Conservation (phyloP, 2,797 vertebrate genomes). For the Crax fasciolata region DNA sequence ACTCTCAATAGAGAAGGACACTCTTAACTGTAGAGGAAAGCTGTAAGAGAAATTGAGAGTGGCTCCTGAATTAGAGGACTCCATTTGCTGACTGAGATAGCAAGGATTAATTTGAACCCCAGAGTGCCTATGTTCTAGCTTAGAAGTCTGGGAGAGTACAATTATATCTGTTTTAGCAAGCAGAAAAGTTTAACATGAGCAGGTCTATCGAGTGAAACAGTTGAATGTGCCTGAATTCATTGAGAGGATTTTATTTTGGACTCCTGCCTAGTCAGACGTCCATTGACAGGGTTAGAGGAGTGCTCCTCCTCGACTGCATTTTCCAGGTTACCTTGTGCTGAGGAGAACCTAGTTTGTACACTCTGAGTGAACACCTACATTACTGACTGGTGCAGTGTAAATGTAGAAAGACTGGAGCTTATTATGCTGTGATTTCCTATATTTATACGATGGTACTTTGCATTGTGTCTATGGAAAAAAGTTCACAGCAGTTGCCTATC, state of each 20-base stretch:
- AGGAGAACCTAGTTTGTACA: neutral
- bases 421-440: neutral
- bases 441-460: neutral
- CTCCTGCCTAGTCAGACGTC: neutral
- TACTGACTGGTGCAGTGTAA: neutral
- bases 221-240: neutral
- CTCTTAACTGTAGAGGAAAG: neutral
- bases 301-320: neutral
- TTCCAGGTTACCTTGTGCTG: neutral
- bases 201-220: neutral
- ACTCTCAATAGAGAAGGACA: neutral
- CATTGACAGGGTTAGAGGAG: neutral
- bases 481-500: neutral
- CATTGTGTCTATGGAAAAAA: neutral
- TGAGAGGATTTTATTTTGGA: neutral
- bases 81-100: neutral
- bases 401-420: neutral
- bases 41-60: neutral
- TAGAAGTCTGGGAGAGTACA: neutral
- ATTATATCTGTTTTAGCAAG: neutral
- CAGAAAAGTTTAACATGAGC: neutral
- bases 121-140: neutral
- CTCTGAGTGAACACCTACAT: neutral
- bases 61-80: neutral
- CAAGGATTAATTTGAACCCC: neutral